A percentile compares a stretch with the other conserved stretches of the same genome.
Conservation (phyloP, 2,113 vertebrate species). For the Nesoenas mayeri region DNA sequence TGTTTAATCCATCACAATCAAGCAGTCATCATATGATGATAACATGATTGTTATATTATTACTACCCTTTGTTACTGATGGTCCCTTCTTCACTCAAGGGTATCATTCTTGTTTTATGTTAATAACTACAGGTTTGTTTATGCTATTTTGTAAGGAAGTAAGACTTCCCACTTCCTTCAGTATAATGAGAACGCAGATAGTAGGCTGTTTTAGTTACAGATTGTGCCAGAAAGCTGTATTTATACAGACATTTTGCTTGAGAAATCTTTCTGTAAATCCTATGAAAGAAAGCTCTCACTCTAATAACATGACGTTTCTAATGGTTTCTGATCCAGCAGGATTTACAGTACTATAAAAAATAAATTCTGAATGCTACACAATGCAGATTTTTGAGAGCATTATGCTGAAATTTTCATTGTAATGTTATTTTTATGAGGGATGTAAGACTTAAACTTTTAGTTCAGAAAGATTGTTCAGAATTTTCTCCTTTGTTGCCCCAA, state of each 20-base stretch:
- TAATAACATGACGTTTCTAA: not conserved
- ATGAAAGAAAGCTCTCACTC: not conserved
- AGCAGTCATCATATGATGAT: slow-evolving; percentile 53
- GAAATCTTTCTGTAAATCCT: not conserved
- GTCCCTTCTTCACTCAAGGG: slow-evolving; percentile 50
- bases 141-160: not conserved
- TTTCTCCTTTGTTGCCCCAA: not conserved
- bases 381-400: not conserved
- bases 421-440: not conserved
- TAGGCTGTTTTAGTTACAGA: not conserved
- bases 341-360: not conserved
- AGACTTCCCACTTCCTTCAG: not conserved
- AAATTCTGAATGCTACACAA: not conserved
- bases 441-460: not conserved
- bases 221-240: not conserved
- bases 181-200: not conserved
- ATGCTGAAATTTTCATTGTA: not conserved
- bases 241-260: not conserved
- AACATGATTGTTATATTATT: slow-evolving; percentile 67
- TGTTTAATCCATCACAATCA: slow-evolving; percentile 73
- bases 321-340: not conserved
- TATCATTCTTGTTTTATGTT: slow-evolving; percentile 35
- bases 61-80: slow-evolving; percentile 57
- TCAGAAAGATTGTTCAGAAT: not conserved
- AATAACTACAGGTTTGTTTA: slow-evolving; percentile 27